phyloP scores from a whole-genome alignment of 2,113 vertebrate genomes.

The Uria aalge region DNA sequence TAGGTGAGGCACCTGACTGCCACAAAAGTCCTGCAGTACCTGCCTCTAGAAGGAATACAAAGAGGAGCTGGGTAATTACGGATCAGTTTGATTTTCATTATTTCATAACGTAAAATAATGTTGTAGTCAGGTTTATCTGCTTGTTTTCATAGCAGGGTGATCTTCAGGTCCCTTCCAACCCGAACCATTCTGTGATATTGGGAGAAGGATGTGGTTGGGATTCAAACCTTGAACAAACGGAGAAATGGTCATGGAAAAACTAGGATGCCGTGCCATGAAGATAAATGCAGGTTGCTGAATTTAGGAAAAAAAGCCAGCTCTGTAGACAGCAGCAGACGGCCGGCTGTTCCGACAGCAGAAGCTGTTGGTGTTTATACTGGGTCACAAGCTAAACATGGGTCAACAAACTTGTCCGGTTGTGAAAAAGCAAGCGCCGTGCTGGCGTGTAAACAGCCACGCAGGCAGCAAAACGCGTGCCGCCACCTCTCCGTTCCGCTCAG shows the following conservation, averaged over 20 bases:
- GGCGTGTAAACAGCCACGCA: neutral
- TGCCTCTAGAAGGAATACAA: neutral
- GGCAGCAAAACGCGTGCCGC: neutral
- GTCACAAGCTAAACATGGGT: neutral
- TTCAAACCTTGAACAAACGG: neutral
- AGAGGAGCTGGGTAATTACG: neutral
- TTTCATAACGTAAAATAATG: too few relatives aligned
- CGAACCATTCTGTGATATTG: neutral
- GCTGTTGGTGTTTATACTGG: neutral
- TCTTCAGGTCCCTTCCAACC: too few relatives aligned
- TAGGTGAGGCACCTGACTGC: neutral
- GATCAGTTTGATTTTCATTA: neutral
- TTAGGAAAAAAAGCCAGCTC: neutral
- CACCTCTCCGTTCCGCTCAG: neutral
- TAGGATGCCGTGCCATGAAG: neutral
- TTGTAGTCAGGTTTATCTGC: too few relatives aligned
- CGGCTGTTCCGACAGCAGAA: neutral
- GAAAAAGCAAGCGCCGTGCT: neutral
- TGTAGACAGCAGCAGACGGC: neutral
- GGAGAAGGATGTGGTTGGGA: neutral
- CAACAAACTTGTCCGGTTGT: neutral
- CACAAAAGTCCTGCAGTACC: rapidly evolving
- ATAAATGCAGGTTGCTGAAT: neutral
- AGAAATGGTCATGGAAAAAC: neutral
- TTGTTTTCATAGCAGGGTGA: too few relatives aligned